Percentiles rank a stretch among this genome's conserved stretches.
These are phyloP conservation scores for Tillus elongatus DNA, from an alignment of 2,888 invertebrate genomes.

Conservation along the genomic window DNA sequence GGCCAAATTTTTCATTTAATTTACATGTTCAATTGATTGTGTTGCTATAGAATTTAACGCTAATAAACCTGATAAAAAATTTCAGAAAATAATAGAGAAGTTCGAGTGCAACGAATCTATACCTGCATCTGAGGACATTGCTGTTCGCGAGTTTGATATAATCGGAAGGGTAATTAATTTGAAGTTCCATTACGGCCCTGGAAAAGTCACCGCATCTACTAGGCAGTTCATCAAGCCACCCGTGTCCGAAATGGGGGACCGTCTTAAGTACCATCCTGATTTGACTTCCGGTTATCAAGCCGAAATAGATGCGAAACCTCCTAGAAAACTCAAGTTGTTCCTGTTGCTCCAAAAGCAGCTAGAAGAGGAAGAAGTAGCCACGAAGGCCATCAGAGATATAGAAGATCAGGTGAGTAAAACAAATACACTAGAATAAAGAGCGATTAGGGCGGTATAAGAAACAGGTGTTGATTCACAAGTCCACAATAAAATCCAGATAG, in stretches of 20 bases:
- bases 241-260: slow-evolving; percentile 59
- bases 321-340: slow-evolving; percentile 56
- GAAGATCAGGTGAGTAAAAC: slow-evolving; percentile 37
- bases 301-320: slow-evolving; percentile 49
- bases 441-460: too few species aligned
- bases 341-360: slow-evolving; percentile 54
- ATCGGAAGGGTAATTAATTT: slow-evolving; percentile 52
- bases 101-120: slow-evolving; percentile 50
- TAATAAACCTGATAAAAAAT: too few species aligned
- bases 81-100: slow-evolving; percentile 52
- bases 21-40: too few species aligned
- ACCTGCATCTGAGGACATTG: slow-evolving; percentile 54
- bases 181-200: slow-evolving; percentile 55
- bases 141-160: slow-evolving; percentile 55
- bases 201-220: slow-evolving; percentile 52
- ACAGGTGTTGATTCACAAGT: neutral
- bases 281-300: slow-evolving; percentile 60
- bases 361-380: slow-evolving; percentile 50
- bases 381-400: slow-evolving; percentile 46
- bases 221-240: slow-evolving; percentile 61
- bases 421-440: too few species aligned
- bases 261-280: slow-evolving; percentile 53
- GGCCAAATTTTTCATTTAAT: too few species aligned
- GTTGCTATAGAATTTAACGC: too few species aligned
- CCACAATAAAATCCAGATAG: neutral